phyloP scores from a whole-genome alignment of 2,888 invertebrate species.

The Pseudococcus jackbeardsleyi region DNA sequence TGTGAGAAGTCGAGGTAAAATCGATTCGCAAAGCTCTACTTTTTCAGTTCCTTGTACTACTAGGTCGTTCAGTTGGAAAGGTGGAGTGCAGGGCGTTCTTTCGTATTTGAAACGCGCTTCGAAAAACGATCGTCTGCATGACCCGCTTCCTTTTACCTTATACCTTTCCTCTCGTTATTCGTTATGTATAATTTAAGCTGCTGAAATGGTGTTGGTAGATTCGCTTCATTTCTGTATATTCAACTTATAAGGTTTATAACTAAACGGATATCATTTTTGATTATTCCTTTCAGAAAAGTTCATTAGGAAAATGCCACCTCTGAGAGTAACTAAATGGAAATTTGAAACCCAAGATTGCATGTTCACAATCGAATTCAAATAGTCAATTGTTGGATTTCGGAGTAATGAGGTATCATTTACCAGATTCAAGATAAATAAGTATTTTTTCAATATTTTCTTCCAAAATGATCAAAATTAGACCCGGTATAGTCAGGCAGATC shows the following conservation, averaged over 20 bases:
- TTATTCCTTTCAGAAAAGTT: background rate
- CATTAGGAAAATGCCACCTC: no score
- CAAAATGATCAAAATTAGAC: no score
- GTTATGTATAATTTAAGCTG: background rate
- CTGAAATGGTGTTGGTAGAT: slow-evolving; percentile 1
- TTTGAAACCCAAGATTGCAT: no score
- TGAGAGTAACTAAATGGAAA: no score
- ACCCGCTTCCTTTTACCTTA: slow-evolving; percentile 58
- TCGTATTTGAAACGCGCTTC: slow-evolving; percentile 58
- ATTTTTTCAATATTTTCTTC: no score
- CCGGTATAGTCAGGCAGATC: no score
- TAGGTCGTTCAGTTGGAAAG: slow-evolving; percentile 51
- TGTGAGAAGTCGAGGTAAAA: slow-evolving; percentile 61
- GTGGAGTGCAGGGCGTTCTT: slow-evolving; percentile 53
- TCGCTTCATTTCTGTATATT: background rate
- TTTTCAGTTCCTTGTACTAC: slow-evolving; percentile 61
- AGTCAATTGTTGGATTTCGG: no score
- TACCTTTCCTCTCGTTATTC: slow-evolving; percentile 29
- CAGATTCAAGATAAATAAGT: no score
- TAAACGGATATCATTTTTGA: background rate
- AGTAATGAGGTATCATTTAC: no score
- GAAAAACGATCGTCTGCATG: slow-evolving; percentile 63
- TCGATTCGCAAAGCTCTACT: slow-evolving; percentile 64
- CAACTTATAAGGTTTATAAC: no score
- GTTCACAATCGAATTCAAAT: no score